Conservation (phyloP, 2,797 vertebrate genomes). For the Pristis pectinata region DNA sequence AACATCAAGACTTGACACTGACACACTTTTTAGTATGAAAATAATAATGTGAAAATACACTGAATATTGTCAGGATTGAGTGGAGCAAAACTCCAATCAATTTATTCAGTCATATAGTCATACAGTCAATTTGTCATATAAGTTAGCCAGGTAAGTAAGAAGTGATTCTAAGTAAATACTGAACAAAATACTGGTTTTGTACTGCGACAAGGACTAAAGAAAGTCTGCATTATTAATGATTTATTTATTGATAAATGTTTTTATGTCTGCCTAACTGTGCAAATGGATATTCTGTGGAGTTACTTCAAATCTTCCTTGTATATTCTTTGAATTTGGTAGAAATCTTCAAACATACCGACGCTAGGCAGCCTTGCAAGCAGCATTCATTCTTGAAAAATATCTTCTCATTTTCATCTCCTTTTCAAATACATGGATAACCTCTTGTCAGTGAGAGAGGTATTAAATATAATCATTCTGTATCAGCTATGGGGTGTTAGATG, state of each 20-base stretch:
- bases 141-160: not conserved
- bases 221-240: not conserved
- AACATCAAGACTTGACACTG: not conserved
- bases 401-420: not conserved
- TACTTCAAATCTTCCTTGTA: not conserved
- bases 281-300: not conserved
- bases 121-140: too few relatives aligned
- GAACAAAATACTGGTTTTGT: not conserved
- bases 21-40: not conserved
- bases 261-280: not conserved
- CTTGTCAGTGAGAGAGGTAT: not conserved
- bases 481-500: not conserved
- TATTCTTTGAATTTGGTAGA: not conserved
- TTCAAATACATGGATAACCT: not conserved
- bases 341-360: not conserved
- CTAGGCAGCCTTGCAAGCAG: not conserved
- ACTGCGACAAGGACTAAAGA: not conserved
- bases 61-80: not conserved
- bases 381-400: not conserved
- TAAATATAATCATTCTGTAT: not conserved
- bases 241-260: not conserved
- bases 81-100: not conserved
- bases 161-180: not conserved
- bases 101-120: not conserved
- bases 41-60: slow-evolving; percentile 9